Evolutionary conservation across 2,113 vertebrate species (phyloP), one percentile per base, ranked within the genome.

Genomic region (Triplophysa dalaica): DNA sequence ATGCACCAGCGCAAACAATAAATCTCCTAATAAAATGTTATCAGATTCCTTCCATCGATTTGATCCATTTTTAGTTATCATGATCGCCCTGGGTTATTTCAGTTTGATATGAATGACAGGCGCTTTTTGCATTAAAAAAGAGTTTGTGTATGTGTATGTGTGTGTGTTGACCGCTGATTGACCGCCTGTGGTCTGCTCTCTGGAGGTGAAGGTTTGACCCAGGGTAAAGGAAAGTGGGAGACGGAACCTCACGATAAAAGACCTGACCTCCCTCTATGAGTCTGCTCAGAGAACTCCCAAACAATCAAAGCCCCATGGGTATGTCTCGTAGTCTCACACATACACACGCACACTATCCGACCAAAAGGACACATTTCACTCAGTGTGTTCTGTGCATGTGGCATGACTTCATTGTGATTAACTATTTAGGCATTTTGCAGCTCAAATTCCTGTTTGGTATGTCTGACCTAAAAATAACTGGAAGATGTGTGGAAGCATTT

Each of bases 191-290:
- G 93, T 91, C 93, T 93, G 93, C 94, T 93, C 93, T 94, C 90
- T 93, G 89, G 94, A 93, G 93, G 89, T 92, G 93, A 95, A 94
- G 95, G 94, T 94, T 88, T 94, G 95, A 97, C 96, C 95, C 88
- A 91, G 92, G 90, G 91, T 92, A 89, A 88, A 83, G 88, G 91
- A 94, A 94, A 94, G 93, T 87, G 92, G 91, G 94, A 94, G 90
- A 91, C 92, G 92, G 94, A 93, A 94, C 94, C 92, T 92, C 92
- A 92, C 94, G 94, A 95, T 94, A 95, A 94, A 95, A 93, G 84
- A 74, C 87, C 82, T 69, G 52, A 86, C 84, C 58, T 86, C 87
- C 81, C 73, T 84, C 87, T 91, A 89, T 90, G 88, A 87, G 87
- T 89, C 84, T 87, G 85, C 77, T 68, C 73, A 75, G 81, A 87